Evolutionary conservation across 2,888 invertebrate species (phyloP).

Genomic region (Rhorus exstirpatorius): DNA sequence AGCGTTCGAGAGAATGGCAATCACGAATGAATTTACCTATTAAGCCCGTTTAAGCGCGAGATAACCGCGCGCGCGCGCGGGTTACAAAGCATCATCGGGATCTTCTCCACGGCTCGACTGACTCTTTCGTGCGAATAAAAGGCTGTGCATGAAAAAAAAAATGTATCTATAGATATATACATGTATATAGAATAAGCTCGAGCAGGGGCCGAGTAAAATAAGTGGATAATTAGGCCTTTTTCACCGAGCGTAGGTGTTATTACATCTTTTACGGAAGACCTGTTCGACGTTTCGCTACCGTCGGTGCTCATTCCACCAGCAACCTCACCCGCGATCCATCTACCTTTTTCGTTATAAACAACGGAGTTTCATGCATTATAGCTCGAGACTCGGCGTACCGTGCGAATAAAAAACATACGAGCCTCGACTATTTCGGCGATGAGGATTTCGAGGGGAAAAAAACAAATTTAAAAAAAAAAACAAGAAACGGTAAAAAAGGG

Average conservation of each 20-base stretch:
- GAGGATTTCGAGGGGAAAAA: constrained; percentile 48
- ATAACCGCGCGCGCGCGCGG: constrained; percentile 60
- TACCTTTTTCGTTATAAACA: constrained; percentile 54
- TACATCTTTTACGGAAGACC: constrained; percentile 73
- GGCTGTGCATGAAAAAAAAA: too few relatives aligned
- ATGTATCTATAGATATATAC: constrained; percentile 29
- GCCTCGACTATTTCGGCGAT: constrained; percentile 68
- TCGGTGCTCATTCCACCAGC: constrained; percentile 54
- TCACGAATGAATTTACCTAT: constrained; percentile 70
- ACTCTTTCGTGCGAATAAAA: constrained; percentile 70
- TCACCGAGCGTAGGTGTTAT: constrained; percentile 75
- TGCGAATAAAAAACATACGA: constrained; percentile 56
- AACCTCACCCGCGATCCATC: constrained; percentile 43
- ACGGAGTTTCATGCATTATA: constrained; percentile 18
- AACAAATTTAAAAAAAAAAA: constrained; percentile 12
- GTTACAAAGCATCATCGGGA: constrained; percentile 55
- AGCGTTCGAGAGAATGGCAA: constrained; percentile 32
- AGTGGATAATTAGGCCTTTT: constrained; percentile 81
- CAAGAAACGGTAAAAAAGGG: constrained; percentile 23
- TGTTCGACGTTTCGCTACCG: constrained; percentile 66
- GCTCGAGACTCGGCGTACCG: constrained; percentile 42
- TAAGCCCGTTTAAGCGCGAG: constrained; percentile 71
- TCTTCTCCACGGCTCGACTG: constrained; percentile 70
- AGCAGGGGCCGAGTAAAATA: too few relatives aligned
- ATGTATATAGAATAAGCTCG: constrained; percentile 12